These are phyloP conservation scores for Gnathonemus longibarbis DNA, from an alignment of 2,113 vertebrate genomes.

Conservation along the genomic window DNA sequence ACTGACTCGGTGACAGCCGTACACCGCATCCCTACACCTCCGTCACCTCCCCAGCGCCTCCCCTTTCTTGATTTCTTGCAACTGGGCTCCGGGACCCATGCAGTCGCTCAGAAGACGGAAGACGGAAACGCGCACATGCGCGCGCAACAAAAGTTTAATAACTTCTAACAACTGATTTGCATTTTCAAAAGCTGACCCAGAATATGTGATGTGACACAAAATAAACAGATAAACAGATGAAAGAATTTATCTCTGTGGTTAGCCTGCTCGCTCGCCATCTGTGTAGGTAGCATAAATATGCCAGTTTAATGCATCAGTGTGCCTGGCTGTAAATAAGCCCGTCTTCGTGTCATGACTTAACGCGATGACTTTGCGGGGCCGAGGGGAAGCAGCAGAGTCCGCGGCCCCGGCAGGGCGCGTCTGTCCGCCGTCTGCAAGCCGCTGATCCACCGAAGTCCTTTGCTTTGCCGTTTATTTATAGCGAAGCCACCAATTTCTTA, in stretches of 20 bases:
- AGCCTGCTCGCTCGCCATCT: background rate
- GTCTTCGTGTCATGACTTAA: background rate
- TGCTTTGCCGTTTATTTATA: background rate
- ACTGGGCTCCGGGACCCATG: background rate
- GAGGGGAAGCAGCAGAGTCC: background rate
- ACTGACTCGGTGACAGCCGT: background rate
- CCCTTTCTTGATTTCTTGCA: background rate
- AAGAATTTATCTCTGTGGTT: background rate
- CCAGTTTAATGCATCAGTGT: background rate
- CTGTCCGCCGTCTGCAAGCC: background rate
- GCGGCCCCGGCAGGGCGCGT: background rate
- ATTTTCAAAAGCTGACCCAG: background rate
- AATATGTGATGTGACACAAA: background rate
- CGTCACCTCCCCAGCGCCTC: background rate
- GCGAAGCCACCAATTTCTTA: background rate
- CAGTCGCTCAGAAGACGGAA: background rate
- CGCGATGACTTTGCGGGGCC: background rate
- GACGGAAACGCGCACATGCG: background rate
- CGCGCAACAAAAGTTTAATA: background rate
- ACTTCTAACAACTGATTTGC: slow-evolving; percentile 1
- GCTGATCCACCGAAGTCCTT: background rate
- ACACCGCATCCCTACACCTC: background rate
- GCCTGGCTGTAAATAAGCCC: background rate
- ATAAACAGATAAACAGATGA: slow-evolving; percentile 3
- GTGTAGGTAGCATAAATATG: background rate